Percentiles rank a stretch among this genome's conserved stretches.
These are phyloP conservation scores for Stichopus chloronotus DNA, from an alignment of 35 echinoderm and acorn worm genomes.

Conservation along the genomic window DNA sequence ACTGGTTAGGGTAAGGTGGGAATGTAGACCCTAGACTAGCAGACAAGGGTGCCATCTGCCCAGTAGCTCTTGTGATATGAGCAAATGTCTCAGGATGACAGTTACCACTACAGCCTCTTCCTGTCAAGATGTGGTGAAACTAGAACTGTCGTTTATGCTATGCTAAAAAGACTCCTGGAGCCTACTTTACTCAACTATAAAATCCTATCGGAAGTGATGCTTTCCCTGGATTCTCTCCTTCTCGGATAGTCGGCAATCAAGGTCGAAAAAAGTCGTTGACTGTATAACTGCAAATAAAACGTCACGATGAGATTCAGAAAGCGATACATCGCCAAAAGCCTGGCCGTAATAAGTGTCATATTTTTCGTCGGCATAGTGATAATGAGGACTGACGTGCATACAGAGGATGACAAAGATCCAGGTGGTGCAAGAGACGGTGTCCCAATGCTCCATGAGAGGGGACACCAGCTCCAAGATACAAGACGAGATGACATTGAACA, in stretches of 20 bases:
- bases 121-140: neutral
- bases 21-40: neutral
- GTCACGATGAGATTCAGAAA: conserved; percentile 42
- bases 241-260: neutral
- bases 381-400: conserved; percentile 36
- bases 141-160: neutral
- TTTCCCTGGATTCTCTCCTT: neutral
- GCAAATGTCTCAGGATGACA: neutral
- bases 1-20: neutral
- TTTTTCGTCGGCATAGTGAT: conserved; percentile 34
- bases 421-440: neutral
- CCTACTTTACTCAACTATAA: neutral
- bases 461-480: neutral
- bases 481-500: neutral
- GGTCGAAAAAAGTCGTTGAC: neutral
- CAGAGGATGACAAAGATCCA: neutral
- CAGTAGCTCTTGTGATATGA: neutral
- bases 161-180: neutral
- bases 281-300: neutral
- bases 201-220: neutral
- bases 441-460: neutral
- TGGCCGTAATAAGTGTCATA: conserved; percentile 16
- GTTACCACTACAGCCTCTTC: neutral
- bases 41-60: neutral
- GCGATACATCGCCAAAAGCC: conserved; percentile 19